Evolutionary conservation across 2,888 invertebrate genomes (phyloP).

Genomic region (Biston betularia): DNA sequence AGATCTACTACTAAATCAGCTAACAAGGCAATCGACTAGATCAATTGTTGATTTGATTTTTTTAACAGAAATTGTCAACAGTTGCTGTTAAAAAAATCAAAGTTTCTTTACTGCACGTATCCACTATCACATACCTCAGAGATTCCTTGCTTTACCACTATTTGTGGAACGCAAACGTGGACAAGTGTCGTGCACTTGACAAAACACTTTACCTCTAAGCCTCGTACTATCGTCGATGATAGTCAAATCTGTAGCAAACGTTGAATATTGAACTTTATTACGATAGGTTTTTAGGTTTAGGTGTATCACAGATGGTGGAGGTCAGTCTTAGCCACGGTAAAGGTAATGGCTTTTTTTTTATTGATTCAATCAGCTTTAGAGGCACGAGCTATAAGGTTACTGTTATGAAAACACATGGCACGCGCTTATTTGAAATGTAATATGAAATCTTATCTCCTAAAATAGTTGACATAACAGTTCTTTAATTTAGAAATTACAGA

Average conservation of each 20-base stretch:
- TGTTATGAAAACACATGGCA: constrained; percentile 34
- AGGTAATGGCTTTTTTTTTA: constrained; percentile 21
- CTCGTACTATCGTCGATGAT: constrained; percentile 13
- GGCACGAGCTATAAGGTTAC: constrained; percentile 29
- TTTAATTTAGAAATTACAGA: constrained; percentile 13
- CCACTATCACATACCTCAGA: constrained; percentile 5
- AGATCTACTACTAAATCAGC: too few relatives aligned
- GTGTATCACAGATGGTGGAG: neutral
- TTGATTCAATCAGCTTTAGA: constrained; percentile 29
- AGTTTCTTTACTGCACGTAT: constrained; percentile 10
- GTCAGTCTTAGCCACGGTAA: constrained; percentile 5
- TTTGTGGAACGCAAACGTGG: constrained; percentile 36
- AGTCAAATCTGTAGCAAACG: constrained; percentile 1
- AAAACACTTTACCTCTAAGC: constrained; percentile 38
- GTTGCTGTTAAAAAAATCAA: neutral
- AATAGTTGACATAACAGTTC: constrained; percentile 25
- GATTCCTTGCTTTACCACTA: constrained; percentile 29
- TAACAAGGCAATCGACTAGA: too few relatives aligned
- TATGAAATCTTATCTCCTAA: constrained; percentile 28
- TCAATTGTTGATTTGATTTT: too few relatives aligned
- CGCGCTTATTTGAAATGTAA: constrained; percentile 30
- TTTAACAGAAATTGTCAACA: too few relatives aligned
- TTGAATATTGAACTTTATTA: constrained; percentile 11
- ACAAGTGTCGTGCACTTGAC: constrained; percentile 39
- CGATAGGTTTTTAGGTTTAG: neutral